These are phyloP conservation scores for Channa striata DNA, from an alignment of 2,797 vertebrate genomes.

Conservation along the genomic window DNA sequence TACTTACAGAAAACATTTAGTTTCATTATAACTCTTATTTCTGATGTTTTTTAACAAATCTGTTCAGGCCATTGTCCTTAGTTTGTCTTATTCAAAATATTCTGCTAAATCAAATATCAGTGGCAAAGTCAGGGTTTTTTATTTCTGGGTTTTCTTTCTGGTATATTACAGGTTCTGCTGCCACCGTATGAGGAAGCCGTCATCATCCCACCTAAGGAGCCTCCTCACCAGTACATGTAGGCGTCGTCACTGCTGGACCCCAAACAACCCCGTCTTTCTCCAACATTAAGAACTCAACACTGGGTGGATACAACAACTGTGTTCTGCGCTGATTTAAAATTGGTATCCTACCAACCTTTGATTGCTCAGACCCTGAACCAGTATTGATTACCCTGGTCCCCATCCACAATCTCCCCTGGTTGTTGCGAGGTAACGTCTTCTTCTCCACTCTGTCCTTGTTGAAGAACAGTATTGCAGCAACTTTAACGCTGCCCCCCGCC, in stretches of 20 bases:
- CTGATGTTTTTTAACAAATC: too few relatives aligned
- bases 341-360: conserved; percentile 50
- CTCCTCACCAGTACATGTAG: conserved; percentile 84
- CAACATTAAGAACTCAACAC: conserved; percentile 32
- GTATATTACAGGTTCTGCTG: conserved; percentile 80
- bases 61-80: too few relatives aligned
- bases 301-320: conserved; percentile 48
- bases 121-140: too few relatives aligned
- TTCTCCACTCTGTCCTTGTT: conserved; percentile 50
- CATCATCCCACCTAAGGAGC: conserved; percentile 82
- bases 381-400: conserved; percentile 25
- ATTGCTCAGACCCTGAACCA: conserved; percentile 53
- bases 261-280: conserved; percentile 29
- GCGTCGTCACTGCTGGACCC: conserved; percentile 23
- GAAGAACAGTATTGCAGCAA: conserved; percentile 57
- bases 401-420: conserved; percentile 17
- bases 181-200: conserved; percentile 85
- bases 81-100: too few relatives aligned
- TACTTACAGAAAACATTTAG: too few relatives aligned
- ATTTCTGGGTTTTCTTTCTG: not conserved
- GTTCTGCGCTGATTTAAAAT: conserved; percentile 46
- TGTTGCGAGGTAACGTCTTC: conserved; percentile 51
- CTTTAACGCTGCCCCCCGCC: conserved; percentile 20
- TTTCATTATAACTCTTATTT: too few relatives aligned
- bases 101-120: too few relatives aligned